Evolutionary conservation across 2,797 vertebrate species (phyloP), one percentile per base, ranked within the genome.

Genomic region (Acanthis flammea): DNA sequence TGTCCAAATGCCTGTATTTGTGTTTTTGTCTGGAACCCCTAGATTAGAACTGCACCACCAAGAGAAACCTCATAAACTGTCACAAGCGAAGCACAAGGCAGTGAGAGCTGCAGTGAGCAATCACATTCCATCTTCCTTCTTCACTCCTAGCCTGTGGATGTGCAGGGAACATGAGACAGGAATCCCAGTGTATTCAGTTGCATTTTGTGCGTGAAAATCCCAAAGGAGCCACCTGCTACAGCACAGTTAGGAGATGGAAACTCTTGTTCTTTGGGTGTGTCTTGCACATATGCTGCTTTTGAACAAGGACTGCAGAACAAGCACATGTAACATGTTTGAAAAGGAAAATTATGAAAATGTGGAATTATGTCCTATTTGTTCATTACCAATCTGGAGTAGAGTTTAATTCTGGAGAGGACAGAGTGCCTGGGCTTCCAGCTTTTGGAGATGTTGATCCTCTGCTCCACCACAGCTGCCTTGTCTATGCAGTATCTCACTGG

Each of bases 201-300:
- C 37, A 93, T 63, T 86, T 91, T 91, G 45, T 72, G 53, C 13
- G 53, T 83, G 55, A 90, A 93, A 88, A 92, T 82, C 60, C 66
- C 39, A 90, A 65, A 92, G 60, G 22, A 68, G 39, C 35, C 72
- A 60, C 66, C 51, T 61, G 54, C 42, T 84, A 45, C 33, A 76
- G 23, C 53, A 60, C 45, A 90, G 42, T 30, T 74, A 78, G 24
- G 47, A 82, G 63, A 90, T 7, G 14, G 73, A 81, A 78, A 33
- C 35, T 39, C 45, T 44, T 2, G 0, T 9, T 93, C 41, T 37
- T 78, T 75, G 31, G 23, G 5, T 68, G 75, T 44, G 23, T 60
- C 42, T 33, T 50, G 48, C 4, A 39, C 10, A 39, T 19, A 24
- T 17, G 10, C 22, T 83, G 10, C 19, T 83, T 93, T 90, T 50